These are phyloP conservation scores for Drosophila neotestacea DNA, from an alignment of 2,888 invertebrate genomes.

Conservation along the genomic window DNA sequence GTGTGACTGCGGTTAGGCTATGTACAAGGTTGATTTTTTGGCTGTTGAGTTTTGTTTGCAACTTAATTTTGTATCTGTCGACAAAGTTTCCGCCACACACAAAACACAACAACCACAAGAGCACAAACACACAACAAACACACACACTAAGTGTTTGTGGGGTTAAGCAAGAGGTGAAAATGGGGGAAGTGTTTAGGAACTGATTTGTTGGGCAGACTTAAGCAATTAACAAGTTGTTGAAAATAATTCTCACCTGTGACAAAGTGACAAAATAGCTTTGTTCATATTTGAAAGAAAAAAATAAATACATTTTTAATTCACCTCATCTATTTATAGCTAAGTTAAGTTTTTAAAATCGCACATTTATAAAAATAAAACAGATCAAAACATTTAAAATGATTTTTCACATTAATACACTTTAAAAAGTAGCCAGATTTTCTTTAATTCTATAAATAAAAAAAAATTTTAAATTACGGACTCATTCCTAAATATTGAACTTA, in stretches of 20 bases:
- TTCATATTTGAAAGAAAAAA: too few relatives aligned
- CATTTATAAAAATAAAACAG: too few relatives aligned
- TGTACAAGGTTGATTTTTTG: slow-evolving; percentile 53
- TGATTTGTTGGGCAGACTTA: slow-evolving; percentile 23
- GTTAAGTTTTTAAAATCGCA: too few relatives aligned
- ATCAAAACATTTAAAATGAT: too few relatives aligned
- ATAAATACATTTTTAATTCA: too few relatives aligned
- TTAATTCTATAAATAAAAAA: too few relatives aligned
- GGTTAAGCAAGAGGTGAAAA: slow-evolving; percentile 3
- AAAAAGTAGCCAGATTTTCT: too few relatives aligned
- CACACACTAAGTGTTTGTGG: neutral
- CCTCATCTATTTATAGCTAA: too few relatives aligned
- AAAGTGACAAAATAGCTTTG: neutral
- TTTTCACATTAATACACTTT: too few relatives aligned
- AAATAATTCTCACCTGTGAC: neutral
- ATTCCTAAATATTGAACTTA: too few relatives aligned
- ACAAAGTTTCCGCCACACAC: slow-evolving; percentile 61
- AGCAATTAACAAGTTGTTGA: slow-evolving; percentile 45
- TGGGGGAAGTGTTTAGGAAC: neutral
- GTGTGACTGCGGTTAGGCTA: slow-evolving; percentile 37
- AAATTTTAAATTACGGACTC: too few relatives aligned
- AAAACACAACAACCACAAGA: slow-evolving; percentile 15
- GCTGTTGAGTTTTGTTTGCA: slow-evolving; percentile 70
- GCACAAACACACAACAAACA: slow-evolving; percentile 21
- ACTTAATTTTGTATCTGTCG: slow-evolving; percentile 80